Percentiles rank a stretch among this genome's conserved stretches.
Conservation (phyloP, 2,888 invertebrate genomes). For the Dynastes tityus region DNA sequence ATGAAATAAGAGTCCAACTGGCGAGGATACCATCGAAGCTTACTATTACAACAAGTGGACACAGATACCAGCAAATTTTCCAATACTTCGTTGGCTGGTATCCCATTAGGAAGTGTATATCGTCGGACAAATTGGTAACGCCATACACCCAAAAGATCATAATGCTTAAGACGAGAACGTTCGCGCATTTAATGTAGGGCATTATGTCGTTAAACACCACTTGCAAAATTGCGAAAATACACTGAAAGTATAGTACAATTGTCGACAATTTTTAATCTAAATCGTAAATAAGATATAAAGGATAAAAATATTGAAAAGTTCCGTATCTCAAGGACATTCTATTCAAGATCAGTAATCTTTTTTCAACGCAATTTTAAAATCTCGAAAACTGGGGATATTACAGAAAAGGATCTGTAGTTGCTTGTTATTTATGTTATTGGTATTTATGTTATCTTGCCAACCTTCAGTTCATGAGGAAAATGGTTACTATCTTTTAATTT, state of each 20-base stretch:
- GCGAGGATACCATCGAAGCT: neutral
- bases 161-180: slow-evolving; percentile 36
- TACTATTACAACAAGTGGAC: slow-evolving; percentile 47
- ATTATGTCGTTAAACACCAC: slow-evolving; percentile 9
- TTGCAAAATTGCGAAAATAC: slow-evolving; percentile 34
- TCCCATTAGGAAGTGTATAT: slow-evolving; percentile 55
- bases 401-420: too few species aligned
- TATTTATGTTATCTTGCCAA: too few species aligned
- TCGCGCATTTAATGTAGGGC: neutral
- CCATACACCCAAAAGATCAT: slow-evolving; percentile 54
- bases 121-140: slow-evolving; percentile 54
- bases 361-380: too few species aligned
- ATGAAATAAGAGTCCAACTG: too few species aligned
- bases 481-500: too few species aligned
- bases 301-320: too few species aligned
- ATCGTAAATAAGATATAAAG: slow-evolving; percentile 2
- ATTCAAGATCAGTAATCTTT: too few species aligned
- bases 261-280: neutral
- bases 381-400: too few species aligned
- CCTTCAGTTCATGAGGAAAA: too few species aligned
- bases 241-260: slow-evolving; percentile 27
- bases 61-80: slow-evolving; percentile 55
- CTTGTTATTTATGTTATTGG: too few species aligned
- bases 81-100: slow-evolving; percentile 55
- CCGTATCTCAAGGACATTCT: too few species aligned